Conservation (phyloP, 2,113 vertebrate species). For the Poecile atricapillus region DNA sequence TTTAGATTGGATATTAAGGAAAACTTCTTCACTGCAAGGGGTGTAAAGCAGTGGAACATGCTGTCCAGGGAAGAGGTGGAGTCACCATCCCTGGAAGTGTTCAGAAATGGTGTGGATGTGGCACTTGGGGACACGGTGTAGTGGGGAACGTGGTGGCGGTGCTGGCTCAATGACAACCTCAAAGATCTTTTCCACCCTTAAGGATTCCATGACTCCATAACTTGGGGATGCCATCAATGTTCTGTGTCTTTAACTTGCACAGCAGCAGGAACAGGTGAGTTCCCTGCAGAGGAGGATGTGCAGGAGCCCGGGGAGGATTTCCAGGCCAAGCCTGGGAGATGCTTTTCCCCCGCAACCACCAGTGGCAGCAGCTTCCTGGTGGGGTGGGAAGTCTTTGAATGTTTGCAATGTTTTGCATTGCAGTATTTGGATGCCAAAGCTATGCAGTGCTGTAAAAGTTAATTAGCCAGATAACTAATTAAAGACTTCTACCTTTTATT, state of each 20-base stretch:
- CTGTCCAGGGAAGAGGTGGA: neutral
- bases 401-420: conserved; percentile 51
- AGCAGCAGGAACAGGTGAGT: neutral
- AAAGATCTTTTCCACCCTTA: neutral
- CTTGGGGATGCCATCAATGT: rapidly evolving
- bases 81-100: neutral
- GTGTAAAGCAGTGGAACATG: neutral
- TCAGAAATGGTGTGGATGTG: neutral
- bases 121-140: neutral
- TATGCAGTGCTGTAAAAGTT: conserved; percentile 24
- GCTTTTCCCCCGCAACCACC: neutral
- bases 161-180: neutral
- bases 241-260: neutral
- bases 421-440: conserved; percentile 56
- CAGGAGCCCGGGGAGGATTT: neutral
- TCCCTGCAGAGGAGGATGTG: neutral
- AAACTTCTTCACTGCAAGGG: neutral
- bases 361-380: conserved; percentile 27
- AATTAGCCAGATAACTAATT: conserved; percentile 62
- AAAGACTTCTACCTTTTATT: conserved; percentile 64
- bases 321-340: neutral
- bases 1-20: neutral
- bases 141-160: neutral
- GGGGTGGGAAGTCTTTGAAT: conserved; percentile 28
- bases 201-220: neutral